These are phyloP conservation scores for Aurelia sp. DNA, from an alignment of 30 jellyfish, hydroid and myxozoan species.

Conservation along the genomic window DNA sequence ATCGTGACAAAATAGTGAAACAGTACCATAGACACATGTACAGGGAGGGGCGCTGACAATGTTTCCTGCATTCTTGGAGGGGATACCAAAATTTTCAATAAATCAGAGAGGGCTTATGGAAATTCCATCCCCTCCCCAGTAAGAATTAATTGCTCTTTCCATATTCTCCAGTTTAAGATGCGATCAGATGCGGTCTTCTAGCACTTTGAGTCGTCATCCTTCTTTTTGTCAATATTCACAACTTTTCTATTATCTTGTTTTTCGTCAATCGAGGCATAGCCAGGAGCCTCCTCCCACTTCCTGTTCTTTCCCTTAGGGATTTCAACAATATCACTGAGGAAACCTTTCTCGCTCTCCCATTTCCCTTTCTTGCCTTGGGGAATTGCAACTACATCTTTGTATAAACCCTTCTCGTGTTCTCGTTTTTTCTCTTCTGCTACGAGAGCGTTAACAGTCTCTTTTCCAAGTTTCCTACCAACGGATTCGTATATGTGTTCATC, in stretches of 20 bases:
- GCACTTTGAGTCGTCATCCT: constrained; percentile 17
- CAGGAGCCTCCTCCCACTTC: not conserved
- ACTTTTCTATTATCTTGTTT: not conserved
- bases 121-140: no score
- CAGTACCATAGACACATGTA: no score
- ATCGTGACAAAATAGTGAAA: no score
- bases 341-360: constrained; percentile 34
- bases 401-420: constrained; percentile 26
- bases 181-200: not conserved
- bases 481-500: constrained; percentile 31
- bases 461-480: constrained; percentile 19
- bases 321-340: constrained; percentile 24
- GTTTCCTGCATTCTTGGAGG: no score
- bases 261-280: not conserved
- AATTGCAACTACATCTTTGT: constrained; percentile 22
- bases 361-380: constrained; percentile 8
- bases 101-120: no score
- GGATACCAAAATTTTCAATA: no score
- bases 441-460: constrained; percentile 14
- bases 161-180: no score
- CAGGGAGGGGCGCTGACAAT: no score
- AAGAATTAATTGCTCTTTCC: no score
- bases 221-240: not conserved
- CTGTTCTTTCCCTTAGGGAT: constrained; percentile 1
- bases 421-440: constrained; percentile 29